Percentiles rank a stretch among this genome's conserved stretches.
Evolutionary conservation across 2,888 invertebrate species (phyloP).

Genomic region (Scaptomyza cyrtandrae): DNA sequence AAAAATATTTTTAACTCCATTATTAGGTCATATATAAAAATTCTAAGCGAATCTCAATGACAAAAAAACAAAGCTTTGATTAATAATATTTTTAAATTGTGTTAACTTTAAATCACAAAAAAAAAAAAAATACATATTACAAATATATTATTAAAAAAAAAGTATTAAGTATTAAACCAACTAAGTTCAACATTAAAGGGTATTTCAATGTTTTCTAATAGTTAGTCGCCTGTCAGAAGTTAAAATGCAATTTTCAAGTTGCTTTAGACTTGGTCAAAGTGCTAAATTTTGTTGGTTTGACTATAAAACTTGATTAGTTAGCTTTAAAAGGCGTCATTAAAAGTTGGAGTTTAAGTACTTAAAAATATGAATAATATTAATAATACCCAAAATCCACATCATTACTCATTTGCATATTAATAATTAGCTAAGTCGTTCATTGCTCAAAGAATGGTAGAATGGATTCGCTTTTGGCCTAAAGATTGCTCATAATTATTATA

Average conservation of each 20-base stretch:
- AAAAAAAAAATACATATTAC: too few species aligned
- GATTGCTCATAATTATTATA: slow-evolving; percentile 69
- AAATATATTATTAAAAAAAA: too few species aligned
- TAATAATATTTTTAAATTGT: too few species aligned
- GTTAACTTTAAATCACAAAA: too few species aligned
- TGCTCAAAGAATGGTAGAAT: slow-evolving; percentile 49
- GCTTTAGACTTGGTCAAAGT: slow-evolving; percentile 48
- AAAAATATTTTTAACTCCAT: too few species aligned
- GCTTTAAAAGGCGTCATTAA: slow-evolving; percentile 51
- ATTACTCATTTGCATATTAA: slow-evolving; percentile 64
- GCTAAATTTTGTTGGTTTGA: slow-evolving; percentile 65
- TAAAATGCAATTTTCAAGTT: slow-evolving; percentile 16
- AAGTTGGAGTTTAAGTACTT: slow-evolving; percentile 55
- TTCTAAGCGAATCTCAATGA: too few species aligned
- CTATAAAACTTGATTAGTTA: slow-evolving; percentile 73
- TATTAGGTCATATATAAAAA: too few species aligned
- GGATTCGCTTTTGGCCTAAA: slow-evolving; percentile 17
- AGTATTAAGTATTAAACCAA: too few species aligned
- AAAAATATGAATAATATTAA: slow-evolving; percentile 44
- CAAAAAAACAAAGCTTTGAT: too few species aligned
- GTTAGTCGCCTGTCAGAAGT: slow-evolving; percentile 23
- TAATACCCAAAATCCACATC: background rate
- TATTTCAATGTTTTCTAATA: too few species aligned
- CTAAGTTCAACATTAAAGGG: too few species aligned
- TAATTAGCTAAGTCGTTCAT: slow-evolving; percentile 72